Evolutionary conservation across 1,140 invertebrate species (phyloP).

Genomic region (Drosophila tristis): DNA sequence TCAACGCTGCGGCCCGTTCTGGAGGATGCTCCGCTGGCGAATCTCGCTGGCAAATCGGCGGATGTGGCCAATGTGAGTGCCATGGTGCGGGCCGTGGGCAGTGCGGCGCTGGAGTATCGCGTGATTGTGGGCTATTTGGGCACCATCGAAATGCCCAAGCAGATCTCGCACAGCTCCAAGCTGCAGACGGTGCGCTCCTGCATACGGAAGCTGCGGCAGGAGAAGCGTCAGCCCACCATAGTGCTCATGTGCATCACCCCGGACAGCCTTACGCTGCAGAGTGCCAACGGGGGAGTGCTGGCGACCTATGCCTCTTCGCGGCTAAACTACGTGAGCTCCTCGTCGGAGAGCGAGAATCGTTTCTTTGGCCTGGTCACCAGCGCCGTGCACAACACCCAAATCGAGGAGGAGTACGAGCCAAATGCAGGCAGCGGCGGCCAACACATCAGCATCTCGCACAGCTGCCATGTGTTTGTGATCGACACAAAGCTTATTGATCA

Average conservation of each 20-base stretch:
- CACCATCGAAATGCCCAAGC: slow-evolving; percentile 97
- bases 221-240: slow-evolving; percentile 94
- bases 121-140: slow-evolving; percentile 97
- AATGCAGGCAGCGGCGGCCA: slow-evolving; percentile 31
- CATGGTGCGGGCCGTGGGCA: slow-evolving; percentile 77
- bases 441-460: slow-evolving; percentile 89
- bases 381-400: slow-evolving; percentile 86
- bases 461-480: slow-evolving; percentile 97
- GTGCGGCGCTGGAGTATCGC: slow-evolving; percentile 89
- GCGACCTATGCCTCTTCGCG: slow-evolving; percentile 94
- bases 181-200: slow-evolving; percentile 91
- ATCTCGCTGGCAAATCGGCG: slow-evolving; percentile 29
- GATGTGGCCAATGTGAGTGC: slow-evolving; percentile 84
- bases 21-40: slow-evolving; percentile 63
- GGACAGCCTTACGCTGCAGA: slow-evolving; percentile 91
- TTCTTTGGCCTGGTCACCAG: slow-evolving; percentile 97
- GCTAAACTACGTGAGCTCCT: slow-evolving; percentile 95
- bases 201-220: slow-evolving; percentile 94
- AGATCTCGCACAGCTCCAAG: slow-evolving; percentile 90
- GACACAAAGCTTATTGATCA: slow-evolving; percentile 94
- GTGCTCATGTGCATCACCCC: slow-evolving; percentile 94
- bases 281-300: slow-evolving; percentile 87
- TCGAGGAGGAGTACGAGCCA: slow-evolving; percentile 74
- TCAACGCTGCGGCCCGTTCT: slow-evolving; percentile 61
- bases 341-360: slow-evolving; percentile 94